Evolutionary conservation across 2,888 invertebrate species (phyloP), one percentile per base, ranked within the genome.

Genomic region (Pachycephus smyrnensis): DNA sequence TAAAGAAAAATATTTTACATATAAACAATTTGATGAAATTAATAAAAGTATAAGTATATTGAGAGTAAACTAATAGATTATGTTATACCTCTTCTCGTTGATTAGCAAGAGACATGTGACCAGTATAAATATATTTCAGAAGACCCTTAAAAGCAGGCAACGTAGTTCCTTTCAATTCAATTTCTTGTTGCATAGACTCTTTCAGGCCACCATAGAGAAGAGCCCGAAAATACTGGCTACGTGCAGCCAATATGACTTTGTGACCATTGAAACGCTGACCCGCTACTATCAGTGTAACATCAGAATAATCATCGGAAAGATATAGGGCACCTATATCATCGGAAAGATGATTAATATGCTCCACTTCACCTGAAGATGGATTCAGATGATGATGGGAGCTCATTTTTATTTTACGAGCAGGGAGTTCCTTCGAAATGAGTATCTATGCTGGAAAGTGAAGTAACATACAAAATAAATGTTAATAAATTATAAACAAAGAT

Each of bases 181-280:
- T 96, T 93, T 98, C 97, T 76, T 94, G 93, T 92, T 95, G 95
- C 82, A 92, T 94, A 0, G 96, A 94, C 90, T 96, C 96, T 80
- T 94, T 94, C 92, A 96, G 93, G n/a, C 96, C 96, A 12, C 96
- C 96, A 92, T 95, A 96, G 0, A 96, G 93, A 68, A 96, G 92
- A 12, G 96, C 98, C 91, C 98, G 94, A 92, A 99, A 99, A 92
- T 99, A 99, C 87, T 98, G 97, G 89, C 98, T 98, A 87, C 99
- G 94, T 37, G 98, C 97, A 0, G 99, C 99, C 77, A 99, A 93
- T 85, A 99, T 97, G 9, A 98, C 95, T 91, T 95, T 95, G 87
- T 97, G 96, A 23, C 95, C 95, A 86, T 93, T 93, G 81, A 96
- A 94, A 84, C 92, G 91, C 81, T 94, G 93, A 82, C 96, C 96